Evolutionary conservation across 2,888 invertebrate genomes (phyloP), one percentile per base, ranked within the genome.

Genomic region (Ochropleura leucogaster): DNA sequence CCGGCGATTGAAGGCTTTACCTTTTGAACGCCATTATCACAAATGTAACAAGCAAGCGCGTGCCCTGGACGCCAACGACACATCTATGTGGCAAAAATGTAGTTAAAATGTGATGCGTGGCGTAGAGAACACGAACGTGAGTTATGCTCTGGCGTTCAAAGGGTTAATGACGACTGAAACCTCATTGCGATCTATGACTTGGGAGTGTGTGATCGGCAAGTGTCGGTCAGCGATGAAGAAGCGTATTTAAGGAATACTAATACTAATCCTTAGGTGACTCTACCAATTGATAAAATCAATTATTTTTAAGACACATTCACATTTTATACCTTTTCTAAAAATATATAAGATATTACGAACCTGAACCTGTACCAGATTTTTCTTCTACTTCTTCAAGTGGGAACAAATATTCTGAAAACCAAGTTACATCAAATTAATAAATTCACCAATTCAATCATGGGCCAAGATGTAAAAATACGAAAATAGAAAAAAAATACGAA

Each of bases 341-440:
- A 20, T 20, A 3, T 77, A 5, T 77, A 55, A 4, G 14, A 44
- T 40, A n/a, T n/a, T 57, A 83, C 84, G 46, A 71, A 83, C 83
- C 83, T 73, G 64, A 70, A 53, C 74, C 64, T 51, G 63, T 69
- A 53, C 74, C 64, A 47, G 63, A 1, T 18, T 79, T 60, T 30
- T 89, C 90, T 70, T 89, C 89, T 80, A 80, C 73, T 81, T 88
- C 88, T 59, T 90, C 87, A 69, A 79, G 59, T 51, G 73, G 51
- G 9, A 75, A 81, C 18, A 74, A 30, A 71, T 83, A 75, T 71
- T 85, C 88, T 88, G 88, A 80, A 88, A 88, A 70, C 20, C 44
- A 77, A 64, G 14, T 20, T 12, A 63, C 1, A 68, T 53, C 20
- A 2, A 59, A 79, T 78, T 12, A 46, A 16, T 75, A 46, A 46